Conservation (phyloP, 2,888 invertebrate species). For the Aplocera efformata region DNA sequence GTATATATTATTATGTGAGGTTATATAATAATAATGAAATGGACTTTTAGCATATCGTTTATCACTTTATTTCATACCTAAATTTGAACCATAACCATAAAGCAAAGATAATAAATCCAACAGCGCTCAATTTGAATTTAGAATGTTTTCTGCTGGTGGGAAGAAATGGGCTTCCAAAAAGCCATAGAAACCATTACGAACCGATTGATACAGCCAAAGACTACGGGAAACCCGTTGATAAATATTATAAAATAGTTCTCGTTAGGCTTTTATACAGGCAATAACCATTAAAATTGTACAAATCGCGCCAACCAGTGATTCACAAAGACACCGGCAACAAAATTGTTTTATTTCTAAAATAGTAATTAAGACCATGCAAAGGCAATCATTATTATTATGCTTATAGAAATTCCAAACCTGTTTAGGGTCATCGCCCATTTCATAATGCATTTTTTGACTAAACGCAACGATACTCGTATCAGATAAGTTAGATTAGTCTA, state of each 20-base stretch:
- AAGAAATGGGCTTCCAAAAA: not conserved
- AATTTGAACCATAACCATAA: too few species aligned
- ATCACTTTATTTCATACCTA: too few species aligned
- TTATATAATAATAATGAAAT: too few species aligned
- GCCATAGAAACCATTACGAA: not conserved
- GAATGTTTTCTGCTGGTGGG: not conserved
- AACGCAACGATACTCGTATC: constrained; percentile 24
- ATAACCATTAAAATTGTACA: constrained; percentile 29
- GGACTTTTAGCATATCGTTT: too few species aligned
- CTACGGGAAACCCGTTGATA: constrained; percentile 19
- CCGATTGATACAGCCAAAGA: constrained; percentile 2
- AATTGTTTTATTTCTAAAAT: constrained; percentile 46
- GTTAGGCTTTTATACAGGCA: constrained; percentile 25
- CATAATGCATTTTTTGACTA: constrained; percentile 39
- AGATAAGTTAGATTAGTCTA: constrained; percentile 24
- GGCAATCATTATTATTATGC: constrained; percentile 49
- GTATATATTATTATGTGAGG: too few species aligned
- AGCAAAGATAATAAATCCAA: too few species aligned
- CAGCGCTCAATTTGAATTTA: too few species aligned
- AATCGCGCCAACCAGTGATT: constrained; percentile 29
- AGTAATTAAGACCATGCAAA: constrained; percentile 60
- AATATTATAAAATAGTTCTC: constrained; percentile 25
- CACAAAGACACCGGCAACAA: constrained; percentile 29
- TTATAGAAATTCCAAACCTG: constrained; percentile 31
- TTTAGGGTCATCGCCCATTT: constrained; percentile 36